A percentile compares a stretch with the other conserved stretches of the same genome.
These are phyloP conservation scores for Smittia aterrima DNA, from an alignment of 2,888 invertebrate species.

Conservation along the genomic window DNA sequence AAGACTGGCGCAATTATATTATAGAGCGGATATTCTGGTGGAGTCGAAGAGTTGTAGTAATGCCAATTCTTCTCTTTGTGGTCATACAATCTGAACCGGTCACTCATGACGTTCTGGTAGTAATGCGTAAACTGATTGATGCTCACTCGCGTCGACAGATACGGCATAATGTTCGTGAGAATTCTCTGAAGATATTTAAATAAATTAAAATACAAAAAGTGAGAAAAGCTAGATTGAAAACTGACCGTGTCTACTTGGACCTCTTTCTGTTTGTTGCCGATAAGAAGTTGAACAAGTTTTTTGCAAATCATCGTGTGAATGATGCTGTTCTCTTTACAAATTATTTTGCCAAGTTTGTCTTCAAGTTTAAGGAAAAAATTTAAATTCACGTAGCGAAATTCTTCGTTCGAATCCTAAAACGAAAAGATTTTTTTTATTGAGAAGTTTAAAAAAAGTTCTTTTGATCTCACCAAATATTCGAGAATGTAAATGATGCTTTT, in stretches of 20 bases:
- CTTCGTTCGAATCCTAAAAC: neutral
- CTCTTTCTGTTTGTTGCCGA: neutral
- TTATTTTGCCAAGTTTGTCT: neutral
- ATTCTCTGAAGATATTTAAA: neutral
- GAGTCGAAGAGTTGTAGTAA: constrained; percentile 51
- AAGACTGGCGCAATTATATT: constrained; percentile 52
- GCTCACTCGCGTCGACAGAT: neutral
- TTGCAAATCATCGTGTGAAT: neutral
- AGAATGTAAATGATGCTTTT: neutral
- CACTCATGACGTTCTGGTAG: constrained; percentile 52
- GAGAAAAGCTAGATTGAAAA: neutral
- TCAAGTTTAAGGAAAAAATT: neutral
- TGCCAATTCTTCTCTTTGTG: constrained; percentile 49
- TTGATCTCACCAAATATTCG: neutral
- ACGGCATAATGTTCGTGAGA: neutral
- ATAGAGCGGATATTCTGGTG: constrained; percentile 54
- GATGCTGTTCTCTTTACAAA: neutral
- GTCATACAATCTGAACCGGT: constrained; percentile 54
- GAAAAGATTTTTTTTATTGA: neutral
- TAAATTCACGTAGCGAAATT: neutral
- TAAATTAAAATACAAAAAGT: neutral
- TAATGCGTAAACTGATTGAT: constrained; percentile 57
- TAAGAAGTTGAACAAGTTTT: neutral
- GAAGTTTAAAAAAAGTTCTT: neutral
- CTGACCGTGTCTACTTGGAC: neutral